Conservation (phyloP, 2,113 vertebrate genomes). For the Phaethon lepturus region DNA sequence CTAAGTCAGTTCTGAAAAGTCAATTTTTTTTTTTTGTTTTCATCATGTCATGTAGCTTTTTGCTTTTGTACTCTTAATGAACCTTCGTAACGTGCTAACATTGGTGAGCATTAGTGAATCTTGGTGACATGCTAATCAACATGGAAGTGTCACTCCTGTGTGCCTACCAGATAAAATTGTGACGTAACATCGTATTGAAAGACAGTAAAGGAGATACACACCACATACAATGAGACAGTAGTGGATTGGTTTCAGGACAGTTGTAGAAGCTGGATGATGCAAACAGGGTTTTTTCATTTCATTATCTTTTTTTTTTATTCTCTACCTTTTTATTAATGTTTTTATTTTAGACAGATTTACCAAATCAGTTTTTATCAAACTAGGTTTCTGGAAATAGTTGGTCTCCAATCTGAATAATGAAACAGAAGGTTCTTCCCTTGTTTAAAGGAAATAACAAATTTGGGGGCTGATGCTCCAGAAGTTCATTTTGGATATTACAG, state of each 20-base stretch:
- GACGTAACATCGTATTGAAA: background rate
- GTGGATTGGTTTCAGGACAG: background rate
- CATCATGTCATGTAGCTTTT: background rate
- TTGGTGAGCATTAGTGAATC: background rate
- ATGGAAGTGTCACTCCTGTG: background rate
- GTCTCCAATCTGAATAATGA: background rate
- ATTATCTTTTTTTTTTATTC: background rate
- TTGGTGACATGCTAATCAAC: background rate
- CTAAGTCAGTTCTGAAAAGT: background rate
- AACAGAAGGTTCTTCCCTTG: background rate
- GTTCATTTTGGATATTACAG: background rate
- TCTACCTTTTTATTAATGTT: background rate
- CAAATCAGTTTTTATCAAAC: background rate
- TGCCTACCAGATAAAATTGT: background rate
- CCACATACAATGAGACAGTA: background rate
- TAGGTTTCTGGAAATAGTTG: background rate
- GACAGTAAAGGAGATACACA: background rate
- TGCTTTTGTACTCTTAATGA: background rate
- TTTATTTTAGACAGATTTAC: background rate
- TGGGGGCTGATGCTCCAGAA: background rate
- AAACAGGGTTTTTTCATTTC: background rate
- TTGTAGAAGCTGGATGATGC: background rate
- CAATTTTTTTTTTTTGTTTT: background rate
- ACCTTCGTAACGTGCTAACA: background rate
- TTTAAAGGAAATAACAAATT: background rate